These are phyloP conservation scores for Oreochromis niloticus DNA, from an alignment of 2,113 vertebrate species.

Conservation along the genomic window DNA sequence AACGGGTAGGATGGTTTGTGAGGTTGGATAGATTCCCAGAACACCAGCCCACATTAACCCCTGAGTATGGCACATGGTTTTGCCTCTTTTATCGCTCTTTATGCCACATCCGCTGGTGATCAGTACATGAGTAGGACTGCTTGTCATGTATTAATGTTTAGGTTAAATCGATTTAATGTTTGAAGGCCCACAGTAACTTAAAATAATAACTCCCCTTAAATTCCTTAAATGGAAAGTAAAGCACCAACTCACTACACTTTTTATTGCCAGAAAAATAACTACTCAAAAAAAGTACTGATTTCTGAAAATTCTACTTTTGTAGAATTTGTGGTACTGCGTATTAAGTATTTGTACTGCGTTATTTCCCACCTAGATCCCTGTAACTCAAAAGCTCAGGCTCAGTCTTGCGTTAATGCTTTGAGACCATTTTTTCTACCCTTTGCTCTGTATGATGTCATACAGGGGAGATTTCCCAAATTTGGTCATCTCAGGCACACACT, in stretches of 20 bases:
- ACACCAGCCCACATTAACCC: neutral
- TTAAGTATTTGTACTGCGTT: neutral
- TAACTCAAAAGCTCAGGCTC: neutral
- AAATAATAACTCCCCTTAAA: neutral
- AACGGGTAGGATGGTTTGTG: neutral
- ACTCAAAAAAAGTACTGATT: neutral
- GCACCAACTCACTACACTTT: neutral
- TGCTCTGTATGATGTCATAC: neutral
- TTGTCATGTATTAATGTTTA: neutral
- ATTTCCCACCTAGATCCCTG: neutral
- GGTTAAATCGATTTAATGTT: fast-evolving
- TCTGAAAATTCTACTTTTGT: neutral
- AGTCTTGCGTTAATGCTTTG: neutral
- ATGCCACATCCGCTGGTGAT: neutral
- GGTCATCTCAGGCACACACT: neutral
- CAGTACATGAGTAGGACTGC: neutral
- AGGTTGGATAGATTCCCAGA: neutral
- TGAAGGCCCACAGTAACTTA: neutral
- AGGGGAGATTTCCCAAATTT: fast-evolving
- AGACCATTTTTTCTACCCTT: neutral
- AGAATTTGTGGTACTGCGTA: no score
- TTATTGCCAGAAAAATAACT: neutral
- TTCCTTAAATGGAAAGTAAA: neutral
- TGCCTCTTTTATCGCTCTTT: neutral
- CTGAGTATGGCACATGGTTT: neutral